Base-by-base conservation (phyloP, 2,888 invertebrate genomes). In the Cephus rjabovi region DNA sequence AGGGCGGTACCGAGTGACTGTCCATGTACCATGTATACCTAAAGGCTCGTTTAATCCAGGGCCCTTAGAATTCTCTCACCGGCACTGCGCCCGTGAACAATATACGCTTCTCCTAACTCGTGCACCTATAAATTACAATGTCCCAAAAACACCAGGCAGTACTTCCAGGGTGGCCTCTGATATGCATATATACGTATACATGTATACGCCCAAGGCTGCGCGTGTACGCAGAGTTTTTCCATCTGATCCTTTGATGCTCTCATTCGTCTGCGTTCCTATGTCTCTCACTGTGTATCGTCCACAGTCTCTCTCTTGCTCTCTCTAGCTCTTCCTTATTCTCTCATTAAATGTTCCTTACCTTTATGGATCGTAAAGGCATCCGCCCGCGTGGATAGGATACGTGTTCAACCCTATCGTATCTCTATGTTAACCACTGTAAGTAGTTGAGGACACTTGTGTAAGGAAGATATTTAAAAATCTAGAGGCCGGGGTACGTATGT, bases 331-430 rank as follows among this genome's bases (percentile, higher is more conserved):
- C 23, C 40, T 40, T 40, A 9, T 40, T 56, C 40, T 56, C 6
- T 15, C 40, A 23, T 56, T 56, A 23, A 56, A 56, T 56, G 23
- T 23, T 56, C 23, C 40, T 56, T 56, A 56, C 30, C 71, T 71
- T 71, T 71, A 33, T 33, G 71, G 33, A 71, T 71, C 71, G 71
- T 71, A 71, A 71, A 71, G 15, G 71, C 31, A 71, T 71, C 33
- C 15, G 31, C 11, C 11, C 33, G 71, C 40, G 40, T 23, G 40
- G 40, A 71, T 15, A 11, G 33, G 33, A 71, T 71, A 15, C 71
- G 33, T 15, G 71, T 71, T 71, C 33, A 71, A 34, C 71, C 33
- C 71, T 33, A 71, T 31, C 15, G 15, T 1, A 23, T 71, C 71
- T 71, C 31, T 31, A 56, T 6, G 40, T 56, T 23, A 56, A 56